Percentiles rank a stretch among this genome's conserved stretches.
phyloP scores from a whole-genome alignment of 2,888 invertebrate genomes.

The Biston stratarius region DNA sequence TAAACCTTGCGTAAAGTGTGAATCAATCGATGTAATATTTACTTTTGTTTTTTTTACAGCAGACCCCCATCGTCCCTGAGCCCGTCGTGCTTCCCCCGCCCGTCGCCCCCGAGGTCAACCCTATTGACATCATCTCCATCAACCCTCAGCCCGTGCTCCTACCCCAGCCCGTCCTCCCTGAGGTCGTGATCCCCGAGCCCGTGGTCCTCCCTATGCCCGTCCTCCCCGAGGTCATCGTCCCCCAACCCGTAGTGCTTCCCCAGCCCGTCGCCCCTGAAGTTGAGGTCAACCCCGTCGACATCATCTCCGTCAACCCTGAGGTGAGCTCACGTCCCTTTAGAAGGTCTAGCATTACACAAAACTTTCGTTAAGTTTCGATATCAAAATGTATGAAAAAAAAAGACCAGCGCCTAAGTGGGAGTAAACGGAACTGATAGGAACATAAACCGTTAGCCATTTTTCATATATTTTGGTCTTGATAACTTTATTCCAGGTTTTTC shows the following conservation, averaged over 20 bases:
- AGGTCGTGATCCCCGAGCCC: conserved; percentile 21
- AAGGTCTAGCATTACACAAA: no score
- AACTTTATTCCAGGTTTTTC: no score
- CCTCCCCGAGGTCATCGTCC: conserved; percentile 26
- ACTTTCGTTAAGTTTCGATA: no score
- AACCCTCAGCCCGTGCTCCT: conserved; percentile 37
- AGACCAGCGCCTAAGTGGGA: no score
- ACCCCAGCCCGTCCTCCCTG: conserved; percentile 16
- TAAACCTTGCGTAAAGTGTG: no score
- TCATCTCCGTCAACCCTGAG: conserved; percentile 41
- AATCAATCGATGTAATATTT: no score
- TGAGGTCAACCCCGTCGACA: conserved; percentile 36
- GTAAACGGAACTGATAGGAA: no score
- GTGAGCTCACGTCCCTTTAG: not conserved
- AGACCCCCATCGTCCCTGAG: conserved; percentile 17
- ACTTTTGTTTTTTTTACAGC: not conserved
- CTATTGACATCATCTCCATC: conserved; percentile 46
- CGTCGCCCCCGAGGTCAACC: conserved; percentile 13
- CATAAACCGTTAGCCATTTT: no score
- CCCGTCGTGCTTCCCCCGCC: conserved; percentile 35
- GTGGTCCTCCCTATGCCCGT: conserved; percentile 41
- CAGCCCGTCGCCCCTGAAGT: conserved; percentile 20
- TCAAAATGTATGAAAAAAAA: no score
- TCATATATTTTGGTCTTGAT: no score
- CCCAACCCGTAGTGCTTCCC: conserved; percentile 18